A percentile compares a stretch with the other conserved stretches of the same genome.
These are phyloP conservation scores for Luscinia luscinia DNA, from an alignment of 2,797 vertebrate species.

Conservation along the genomic window DNA sequence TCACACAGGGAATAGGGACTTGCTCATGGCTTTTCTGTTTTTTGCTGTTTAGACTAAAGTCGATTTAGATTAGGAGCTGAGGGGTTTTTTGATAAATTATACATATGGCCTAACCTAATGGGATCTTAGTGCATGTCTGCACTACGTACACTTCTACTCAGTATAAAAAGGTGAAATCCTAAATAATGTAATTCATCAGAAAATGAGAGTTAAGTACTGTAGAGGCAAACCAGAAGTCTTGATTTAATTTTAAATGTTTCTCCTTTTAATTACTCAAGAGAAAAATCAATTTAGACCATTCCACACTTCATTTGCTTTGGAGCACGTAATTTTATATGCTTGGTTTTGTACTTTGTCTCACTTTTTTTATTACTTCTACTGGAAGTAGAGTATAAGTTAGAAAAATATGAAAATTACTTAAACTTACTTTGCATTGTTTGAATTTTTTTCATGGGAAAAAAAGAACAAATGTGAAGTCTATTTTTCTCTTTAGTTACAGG, in stretches of 20 bases:
- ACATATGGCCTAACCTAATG: neutral
- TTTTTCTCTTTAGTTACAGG: neutral
- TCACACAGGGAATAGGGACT: neutral
- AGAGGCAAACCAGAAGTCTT: neutral
- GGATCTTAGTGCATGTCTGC: neutral
- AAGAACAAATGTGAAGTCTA: neutral
- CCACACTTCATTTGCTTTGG: neutral
- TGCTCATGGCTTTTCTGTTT: neutral
- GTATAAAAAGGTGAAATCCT: neutral
- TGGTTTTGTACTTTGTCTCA: neutral
- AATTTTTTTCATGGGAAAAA: neutral
- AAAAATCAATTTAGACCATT: slow-evolving; percentile 13
- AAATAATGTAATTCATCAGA: neutral
- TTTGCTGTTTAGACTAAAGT: neutral
- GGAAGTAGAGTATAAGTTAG: neutral
- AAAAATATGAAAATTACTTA: neutral
- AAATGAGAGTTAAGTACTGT: neutral
- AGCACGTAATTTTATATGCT: neutral
- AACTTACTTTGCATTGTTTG: neutral
- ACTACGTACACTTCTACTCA: accelerated
- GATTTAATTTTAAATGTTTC: slow-evolving; percentile 12
- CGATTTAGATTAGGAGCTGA: neutral
- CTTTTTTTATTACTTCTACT: neutral
- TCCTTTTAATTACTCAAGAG: neutral
- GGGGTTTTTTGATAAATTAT: neutral